Conservation (phyloP, 2,888 invertebrate species). For the Heliconius sara region DNA sequence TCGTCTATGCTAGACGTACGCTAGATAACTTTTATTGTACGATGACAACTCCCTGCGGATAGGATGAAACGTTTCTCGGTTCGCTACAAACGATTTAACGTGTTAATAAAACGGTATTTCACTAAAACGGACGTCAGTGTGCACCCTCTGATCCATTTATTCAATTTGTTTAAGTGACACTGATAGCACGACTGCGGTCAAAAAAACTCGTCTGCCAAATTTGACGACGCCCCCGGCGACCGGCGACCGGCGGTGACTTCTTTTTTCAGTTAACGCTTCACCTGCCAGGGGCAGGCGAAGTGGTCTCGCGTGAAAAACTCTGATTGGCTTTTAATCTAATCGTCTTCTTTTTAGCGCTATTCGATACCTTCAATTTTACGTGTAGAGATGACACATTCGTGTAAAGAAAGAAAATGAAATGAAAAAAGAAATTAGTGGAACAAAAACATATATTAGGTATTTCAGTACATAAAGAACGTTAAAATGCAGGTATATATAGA, state of each 20-base stretch:
- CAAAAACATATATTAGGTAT: slow-evolving; percentile 38
- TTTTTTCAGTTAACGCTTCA: slow-evolving; percentile 78
- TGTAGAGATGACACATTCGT: slow-evolving; percentile 23
- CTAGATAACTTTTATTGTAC: slow-evolving; percentile 9
- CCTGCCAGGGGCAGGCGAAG: slow-evolving; percentile 68
- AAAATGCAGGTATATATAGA: slow-evolving; percentile 79
- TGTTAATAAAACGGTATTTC: slow-evolving; percentile 37
- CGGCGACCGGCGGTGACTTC: slow-evolving; percentile 60
- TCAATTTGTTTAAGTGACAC: slow-evolving; percentile 84
- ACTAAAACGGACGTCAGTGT: slow-evolving; percentile 40
- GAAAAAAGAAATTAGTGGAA: not conserved
- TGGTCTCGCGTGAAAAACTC: slow-evolving; percentile 69
- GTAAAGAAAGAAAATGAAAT: too few species aligned
- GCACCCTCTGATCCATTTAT: slow-evolving; percentile 75
- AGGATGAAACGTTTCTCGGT: not conserved
- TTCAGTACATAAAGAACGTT: slow-evolving; percentile 61
- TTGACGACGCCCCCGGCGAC: slow-evolving; percentile 66
- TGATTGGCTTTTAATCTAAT: slow-evolving; percentile 74
- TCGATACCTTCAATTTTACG: slow-evolving; percentile 48
- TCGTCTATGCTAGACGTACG: slow-evolving; percentile 50
- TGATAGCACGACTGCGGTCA: slow-evolving; percentile 78
- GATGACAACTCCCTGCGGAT: not conserved
- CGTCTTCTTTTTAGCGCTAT: slow-evolving; percentile 58
- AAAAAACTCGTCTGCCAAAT: slow-evolving; percentile 79
- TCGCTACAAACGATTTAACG: slow-evolving; percentile 26